Evolutionary conservation across 2,888 invertebrate genomes (phyloP).

Genomic region (Drosophila mettleri): DNA sequence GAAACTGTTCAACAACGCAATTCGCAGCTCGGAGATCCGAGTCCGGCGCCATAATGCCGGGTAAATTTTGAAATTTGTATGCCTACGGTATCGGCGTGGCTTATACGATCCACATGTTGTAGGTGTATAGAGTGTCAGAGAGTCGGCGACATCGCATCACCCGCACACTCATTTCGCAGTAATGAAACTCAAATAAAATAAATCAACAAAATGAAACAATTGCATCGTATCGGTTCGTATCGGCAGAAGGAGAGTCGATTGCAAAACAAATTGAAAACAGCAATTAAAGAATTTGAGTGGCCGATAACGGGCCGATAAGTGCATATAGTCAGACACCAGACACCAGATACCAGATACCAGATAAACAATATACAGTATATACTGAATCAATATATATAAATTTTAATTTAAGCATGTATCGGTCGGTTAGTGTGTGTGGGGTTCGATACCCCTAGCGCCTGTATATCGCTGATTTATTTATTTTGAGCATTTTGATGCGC

Average conservation of each 20-base stretch:
- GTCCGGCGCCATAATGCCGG: too few species aligned
- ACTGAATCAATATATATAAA: neutral
- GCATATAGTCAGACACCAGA: slow-evolving; percentile 6
- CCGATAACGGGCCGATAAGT: slow-evolving; percentile 8
- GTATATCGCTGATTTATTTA: slow-evolving; percentile 3
- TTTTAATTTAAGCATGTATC: neutral
- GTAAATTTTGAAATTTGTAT: too few species aligned
- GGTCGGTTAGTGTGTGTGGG: slow-evolving; percentile 9
- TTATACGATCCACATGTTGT: too few species aligned
- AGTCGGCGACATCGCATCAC: neutral
- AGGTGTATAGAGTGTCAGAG: too few species aligned
- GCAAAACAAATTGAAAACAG: slow-evolving; percentile 10
- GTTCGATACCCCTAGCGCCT: slow-evolving; percentile 4
- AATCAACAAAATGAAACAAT: neutral
- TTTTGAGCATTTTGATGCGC: slow-evolving; percentile 21
- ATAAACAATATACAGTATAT: neutral
- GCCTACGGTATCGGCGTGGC: too few species aligned
- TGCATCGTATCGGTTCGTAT: neutral
- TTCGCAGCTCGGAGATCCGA: neutral
- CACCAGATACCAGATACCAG: too few species aligned
- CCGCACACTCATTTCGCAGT: neutral
- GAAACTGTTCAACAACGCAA: neutral
- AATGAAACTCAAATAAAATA: neutral
- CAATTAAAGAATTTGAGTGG: slow-evolving; percentile 1
- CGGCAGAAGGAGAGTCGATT: neutral